Evolutionary conservation across 2,797 vertebrate genomes (phyloP), one percentile per base, ranked within the genome.

Genomic region (Amniataba percoides): DNA sequence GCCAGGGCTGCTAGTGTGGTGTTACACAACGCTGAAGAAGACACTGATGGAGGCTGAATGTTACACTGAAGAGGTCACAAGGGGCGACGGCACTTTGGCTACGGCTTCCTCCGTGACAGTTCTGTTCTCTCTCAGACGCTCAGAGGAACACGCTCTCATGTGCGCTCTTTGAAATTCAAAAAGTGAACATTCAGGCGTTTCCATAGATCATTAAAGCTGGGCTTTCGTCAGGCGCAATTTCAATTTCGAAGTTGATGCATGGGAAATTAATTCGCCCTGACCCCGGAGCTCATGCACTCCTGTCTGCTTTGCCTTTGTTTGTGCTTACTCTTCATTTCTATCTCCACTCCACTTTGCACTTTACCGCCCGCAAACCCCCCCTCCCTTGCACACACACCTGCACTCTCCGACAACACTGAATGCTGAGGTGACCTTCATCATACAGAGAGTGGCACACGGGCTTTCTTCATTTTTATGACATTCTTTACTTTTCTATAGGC

Each of bases 341-440:
- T 71, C 34, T 52, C 55, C 55, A 51, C 61, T 77, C 52, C 66
- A 69, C 74, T 69, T 68, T 62, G 27, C 64, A 49, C 46, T 27
- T 27, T 13, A 6, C 31, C 3, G 27, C 27, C 27, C 27, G 27
- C 27, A 31, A 31, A 16, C 27, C 46, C 68, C 51, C 68, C 57
- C 69, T 7, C 63, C 53, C 45, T 14, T 13, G 18, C 51, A 18
- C 43, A 56, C 71, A 68, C 81, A 82, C 85, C 75, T 81, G 74
- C 77, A 76, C 31, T 59, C 31, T 59, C 71, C 65, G 21, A 71
- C 51, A 36, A 61, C 65, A 77, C 0, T 58, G n/a, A 63, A 60
- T 25, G 21, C 40, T 21, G 68, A 81, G 81, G 84, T 93, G 87
- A 93, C 90, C 88, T 90, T 91, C 83, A 84, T 48, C 40, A 70